Base-by-base conservation (phyloP, 2,797 vertebrate species). In the Bovichtus variegatus region DNA sequence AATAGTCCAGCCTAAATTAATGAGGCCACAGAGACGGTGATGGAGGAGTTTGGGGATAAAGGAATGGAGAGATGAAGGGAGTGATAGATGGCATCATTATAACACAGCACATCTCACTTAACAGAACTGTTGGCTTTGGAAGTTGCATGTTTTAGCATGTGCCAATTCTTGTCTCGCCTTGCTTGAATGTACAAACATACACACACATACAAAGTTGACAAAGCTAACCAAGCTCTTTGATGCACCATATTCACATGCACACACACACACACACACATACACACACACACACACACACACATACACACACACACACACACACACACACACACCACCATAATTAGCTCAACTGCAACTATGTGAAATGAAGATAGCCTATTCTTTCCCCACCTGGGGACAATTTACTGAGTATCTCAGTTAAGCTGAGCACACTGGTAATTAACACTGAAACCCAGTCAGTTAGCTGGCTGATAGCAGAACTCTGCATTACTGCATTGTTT, bases 31-130 rank as follows among this genome's bases (percentile, higher is more conserved):
- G 86, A 90, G 88, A 90, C 78, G 85, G 61, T 89, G 89, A 92
- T 92, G 90, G 87, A 91, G 83, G 84, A 90, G 83, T 90, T 85
- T 77, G 74, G 87, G 87, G 87, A 86, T 86, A 73, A 87, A 92
- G 88, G 88, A 91, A 88, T 83, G 84, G 82, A 78, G 87, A 88
- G 88, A 93, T 89, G 86, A 88, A 90, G 90, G 92, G 81, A 90
- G 75, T 94, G 93, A 95, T 94, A 91, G 92, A 95, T 94, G 89
- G 91, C 90, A 90, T 92, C 93, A 92, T 95, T 95, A 93, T 86
- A 89, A 80, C 54, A 55, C 80, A 81, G 87, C 88, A 91, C 76
- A 93, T 94, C 92, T 94, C 87, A 91, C 89, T 93, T 89, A 89
- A 88, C 85, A 89, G 91, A 91, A 81, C 82, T 91, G 92, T 93